phyloP scores from a whole-genome alignment of 2,113 vertebrate species.

The Gila orcuttii region DNA sequence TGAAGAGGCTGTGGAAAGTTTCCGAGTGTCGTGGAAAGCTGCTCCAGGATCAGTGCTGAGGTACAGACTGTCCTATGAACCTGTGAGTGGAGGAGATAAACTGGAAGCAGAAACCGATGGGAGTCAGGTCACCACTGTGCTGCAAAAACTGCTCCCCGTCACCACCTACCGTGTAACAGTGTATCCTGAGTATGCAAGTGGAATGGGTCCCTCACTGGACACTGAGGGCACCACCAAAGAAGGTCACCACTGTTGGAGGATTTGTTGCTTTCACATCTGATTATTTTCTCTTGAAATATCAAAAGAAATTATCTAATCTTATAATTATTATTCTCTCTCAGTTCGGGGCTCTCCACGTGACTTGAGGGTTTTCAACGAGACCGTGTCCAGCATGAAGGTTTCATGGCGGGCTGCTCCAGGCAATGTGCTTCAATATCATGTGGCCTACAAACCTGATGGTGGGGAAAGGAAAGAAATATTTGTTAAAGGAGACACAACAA shows the following conservation, averaged over 20 bases:
- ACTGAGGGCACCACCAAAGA: constrained; percentile 94
- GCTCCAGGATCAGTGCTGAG: constrained; percentile 89
- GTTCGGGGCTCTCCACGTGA: constrained; percentile 88
- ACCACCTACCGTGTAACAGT: constrained; percentile 94
- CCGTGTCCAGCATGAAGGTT: constrained; percentile 88
- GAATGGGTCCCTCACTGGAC: constrained; percentile 77
- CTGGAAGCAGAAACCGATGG: constrained; percentile 83
- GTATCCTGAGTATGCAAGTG: constrained; percentile 85
- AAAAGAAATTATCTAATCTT: neutral
- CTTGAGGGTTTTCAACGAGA: constrained; percentile 86
- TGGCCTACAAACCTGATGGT: constrained; percentile 85
- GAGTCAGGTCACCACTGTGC: constrained; percentile 81
- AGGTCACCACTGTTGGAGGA: constrained; percentile 72
- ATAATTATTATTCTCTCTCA: constrained; percentile 61
- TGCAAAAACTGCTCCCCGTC: constrained; percentile 85
- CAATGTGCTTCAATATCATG: constrained; percentile 87
- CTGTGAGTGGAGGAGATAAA: constrained; percentile 80
- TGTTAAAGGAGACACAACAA: constrained; percentile 81
- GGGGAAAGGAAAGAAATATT: constrained; percentile 87
- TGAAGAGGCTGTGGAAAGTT: constrained; percentile 92
- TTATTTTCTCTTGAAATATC: neutral
- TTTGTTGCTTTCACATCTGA: neutral
- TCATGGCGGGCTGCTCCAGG: constrained; percentile 89
- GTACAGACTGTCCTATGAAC: constrained; percentile 85
- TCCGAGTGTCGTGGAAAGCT: constrained; percentile 89